Evolutionary conservation across 2,113 vertebrate genomes (phyloP).

Genomic region (Melanostigma gelatinosum): DNA sequence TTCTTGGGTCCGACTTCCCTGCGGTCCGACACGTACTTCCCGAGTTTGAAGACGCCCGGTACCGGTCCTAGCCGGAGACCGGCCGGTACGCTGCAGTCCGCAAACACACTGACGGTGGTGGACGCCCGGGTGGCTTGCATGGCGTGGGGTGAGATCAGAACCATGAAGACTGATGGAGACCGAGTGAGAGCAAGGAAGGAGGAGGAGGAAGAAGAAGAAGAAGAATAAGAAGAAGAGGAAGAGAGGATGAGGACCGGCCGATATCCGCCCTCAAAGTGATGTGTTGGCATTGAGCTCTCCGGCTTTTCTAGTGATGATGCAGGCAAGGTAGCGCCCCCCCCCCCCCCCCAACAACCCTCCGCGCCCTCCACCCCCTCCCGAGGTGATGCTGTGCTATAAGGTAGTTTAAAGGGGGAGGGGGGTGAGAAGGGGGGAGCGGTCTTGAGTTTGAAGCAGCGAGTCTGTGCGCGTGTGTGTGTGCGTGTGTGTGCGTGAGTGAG

Average conservation of each 20-base stretch:
- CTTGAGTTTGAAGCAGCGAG: constrained; percentile 58
- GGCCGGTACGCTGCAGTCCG: constrained; percentile 94
- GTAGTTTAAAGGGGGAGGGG: constrained; percentile 32
- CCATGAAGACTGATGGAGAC: constrained; percentile 82
- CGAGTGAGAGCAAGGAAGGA: constrained; percentile 58
- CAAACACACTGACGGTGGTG: constrained; percentile 88
- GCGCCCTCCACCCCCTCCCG: constrained; percentile 30
- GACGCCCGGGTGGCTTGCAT: constrained; percentile 90
- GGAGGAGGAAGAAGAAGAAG: constrained; percentile 29
- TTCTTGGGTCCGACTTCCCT: constrained; percentile 95
- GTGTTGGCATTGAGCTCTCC: constrained; percentile 84
- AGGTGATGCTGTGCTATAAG: constrained; percentile 62
- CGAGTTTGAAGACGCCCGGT: constrained; percentile 94
- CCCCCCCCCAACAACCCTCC: neutral
- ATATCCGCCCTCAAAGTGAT: constrained; percentile 96
- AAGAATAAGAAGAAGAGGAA: constrained; percentile 30
- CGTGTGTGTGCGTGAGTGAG: constrained; percentile 37
- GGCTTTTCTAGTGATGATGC: constrained; percentile 92
- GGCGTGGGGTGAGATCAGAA: constrained; percentile 83
- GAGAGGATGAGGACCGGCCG: constrained; percentile 85
- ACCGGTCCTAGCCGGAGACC: constrained; percentile 94
- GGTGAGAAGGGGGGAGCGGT: constrained; percentile 9
- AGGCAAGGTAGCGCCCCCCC: constrained; percentile 78
- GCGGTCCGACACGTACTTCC: constrained; percentile 96
- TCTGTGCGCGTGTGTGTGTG: constrained; percentile 23